These are phyloP conservation scores for Chrysoperla carnea DNA, from an alignment of 1,140 invertebrate genomes.

Conservation along the genomic window DNA sequence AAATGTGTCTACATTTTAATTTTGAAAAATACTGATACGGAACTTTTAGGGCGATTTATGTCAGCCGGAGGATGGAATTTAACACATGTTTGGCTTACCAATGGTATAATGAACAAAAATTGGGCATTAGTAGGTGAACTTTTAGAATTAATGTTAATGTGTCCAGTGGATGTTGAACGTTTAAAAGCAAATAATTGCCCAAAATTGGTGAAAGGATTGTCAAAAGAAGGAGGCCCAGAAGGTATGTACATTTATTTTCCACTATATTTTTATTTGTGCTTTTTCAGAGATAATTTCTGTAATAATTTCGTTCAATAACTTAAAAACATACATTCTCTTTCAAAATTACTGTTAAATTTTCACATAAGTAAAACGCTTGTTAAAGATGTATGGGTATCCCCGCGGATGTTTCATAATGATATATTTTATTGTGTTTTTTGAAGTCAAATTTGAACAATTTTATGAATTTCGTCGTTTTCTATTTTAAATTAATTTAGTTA, in stretches of 20 bases:
- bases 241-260: constrained; percentile 30
- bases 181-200: constrained; percentile 82
- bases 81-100: constrained; percentile 72
- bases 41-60: constrained; percentile 76
- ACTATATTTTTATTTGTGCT: neutral
- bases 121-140: constrained; percentile 72
- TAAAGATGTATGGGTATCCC: too few species aligned
- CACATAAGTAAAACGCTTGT: neutral
- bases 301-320: neutral
- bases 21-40: constrained; percentile 68
- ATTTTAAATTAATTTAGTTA: too few species aligned
- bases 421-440: too few species aligned
- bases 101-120: constrained; percentile 66
- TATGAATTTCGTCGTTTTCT: too few species aligned
- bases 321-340: constrained; percentile 1
- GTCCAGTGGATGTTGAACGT: constrained; percentile 75
- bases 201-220: constrained; percentile 75
- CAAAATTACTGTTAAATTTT: too few species aligned
- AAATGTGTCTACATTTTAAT: constrained; percentile 93
- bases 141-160: constrained; percentile 59
- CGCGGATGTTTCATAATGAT: too few species aligned
- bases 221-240: constrained; percentile 60
- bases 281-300: neutral
- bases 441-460: too few species aligned
- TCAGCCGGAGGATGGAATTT: constrained; percentile 77